Base-by-base conservation (phyloP, 2,888 invertebrate genomes). In the Tetranychus truncatus region DNA sequence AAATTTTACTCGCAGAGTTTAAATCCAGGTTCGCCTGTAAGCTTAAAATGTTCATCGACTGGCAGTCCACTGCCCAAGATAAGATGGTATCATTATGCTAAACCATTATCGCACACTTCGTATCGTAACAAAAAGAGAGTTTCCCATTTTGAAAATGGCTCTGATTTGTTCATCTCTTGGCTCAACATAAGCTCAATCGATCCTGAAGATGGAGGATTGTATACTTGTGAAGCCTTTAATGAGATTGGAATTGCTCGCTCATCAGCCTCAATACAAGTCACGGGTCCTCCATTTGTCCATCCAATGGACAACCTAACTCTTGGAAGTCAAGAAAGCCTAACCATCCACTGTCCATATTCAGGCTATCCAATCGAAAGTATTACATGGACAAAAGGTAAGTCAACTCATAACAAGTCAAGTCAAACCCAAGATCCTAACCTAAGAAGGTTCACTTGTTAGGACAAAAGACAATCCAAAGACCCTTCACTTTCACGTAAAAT, bases 291-390 rank as follows among this genome's bases (percentile, higher is more conserved):
- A 0, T 82, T 82, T 67, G 83, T 85, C 15, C 81, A 85, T 69
- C 80, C 81, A 5, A 83, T 85, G 79, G 80, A 81, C 46, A 86
- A 86, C 79, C 80, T 85, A 78, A 89, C 90, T 80, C 90, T 90
- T 1, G 90, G 91, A 79, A 89, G 91, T 79, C 89, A 89, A 77
- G 87, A 88, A 78, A 88, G 89, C 81, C 87, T 91, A 78, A 87
- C 86, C 78, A 85, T 92, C 79, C 87, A 88, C 79, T 92, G 92
- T 82, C 91, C 91, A 77, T 91, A 91, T 81, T 89, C 91, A 9
- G 92, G 92, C 78, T 91, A 89, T 84, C 92, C 92, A 46, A 88
- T 92, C 80, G 88, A 89, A 78, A 87, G 88, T 76, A 89, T 92
- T 75, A 87, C 88, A 79, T 92, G 92, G 92, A 89, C 89, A 80